phyloP scores from a whole-genome alignment of 2,797 vertebrate species.

The Falco novaeseelandiae region DNA sequence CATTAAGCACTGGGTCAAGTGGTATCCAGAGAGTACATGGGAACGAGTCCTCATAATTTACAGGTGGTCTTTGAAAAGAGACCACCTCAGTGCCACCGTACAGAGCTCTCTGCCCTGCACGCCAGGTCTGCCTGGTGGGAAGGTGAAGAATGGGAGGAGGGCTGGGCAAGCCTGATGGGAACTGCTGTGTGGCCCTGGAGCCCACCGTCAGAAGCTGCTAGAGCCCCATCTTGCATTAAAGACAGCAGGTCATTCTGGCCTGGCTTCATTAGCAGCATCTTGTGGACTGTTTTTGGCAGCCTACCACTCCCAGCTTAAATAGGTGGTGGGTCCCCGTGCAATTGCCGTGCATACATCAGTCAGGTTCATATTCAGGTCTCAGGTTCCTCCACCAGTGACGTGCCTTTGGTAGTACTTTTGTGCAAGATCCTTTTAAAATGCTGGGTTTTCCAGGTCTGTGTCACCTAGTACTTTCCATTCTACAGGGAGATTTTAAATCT shows the following conservation, averaged over 20 bases:
- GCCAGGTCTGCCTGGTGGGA: not conserved
- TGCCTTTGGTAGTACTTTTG: not conserved
- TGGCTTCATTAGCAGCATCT: not conserved
- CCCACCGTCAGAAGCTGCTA: not conserved
- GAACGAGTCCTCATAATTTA: not conserved
- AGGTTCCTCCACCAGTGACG: not conserved
- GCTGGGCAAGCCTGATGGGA: not conserved
- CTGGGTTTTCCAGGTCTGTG: not conserved
- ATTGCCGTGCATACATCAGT: not conserved
- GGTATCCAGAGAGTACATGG: not conserved
- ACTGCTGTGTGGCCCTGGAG: not conserved
- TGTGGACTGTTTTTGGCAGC: not conserved
- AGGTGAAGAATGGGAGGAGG: not conserved
- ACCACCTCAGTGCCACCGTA: not conserved
- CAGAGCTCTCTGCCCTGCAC: not conserved
- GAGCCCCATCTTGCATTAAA: not conserved
- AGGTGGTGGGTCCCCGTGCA: not conserved
- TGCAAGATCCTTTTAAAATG: not conserved
- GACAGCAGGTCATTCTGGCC: not conserved
- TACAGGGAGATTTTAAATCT: not conserved
- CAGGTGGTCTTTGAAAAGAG: not conserved
- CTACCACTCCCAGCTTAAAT: rapidly evolving
- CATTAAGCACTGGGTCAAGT: not conserved
- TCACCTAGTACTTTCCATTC: not conserved
- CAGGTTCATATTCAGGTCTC: not conserved